phyloP scores from a whole-genome alignment of 1,140 invertebrate genomes.

The Cotesia chilonis region DNA sequence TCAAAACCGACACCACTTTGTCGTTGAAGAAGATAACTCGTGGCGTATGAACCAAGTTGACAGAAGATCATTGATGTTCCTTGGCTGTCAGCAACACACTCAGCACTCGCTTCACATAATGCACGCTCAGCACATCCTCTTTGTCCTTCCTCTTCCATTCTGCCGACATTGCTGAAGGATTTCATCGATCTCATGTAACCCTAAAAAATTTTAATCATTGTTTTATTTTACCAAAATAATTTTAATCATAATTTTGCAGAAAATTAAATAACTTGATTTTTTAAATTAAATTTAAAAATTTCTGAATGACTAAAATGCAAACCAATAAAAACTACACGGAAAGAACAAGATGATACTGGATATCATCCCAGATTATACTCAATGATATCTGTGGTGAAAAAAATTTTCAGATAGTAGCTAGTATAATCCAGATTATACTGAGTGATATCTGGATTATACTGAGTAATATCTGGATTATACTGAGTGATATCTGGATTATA shows the following conservation, averaged over 20 bases:
- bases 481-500: no score
- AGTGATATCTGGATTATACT: no score
- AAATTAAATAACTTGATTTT: no score
- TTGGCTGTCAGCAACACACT: constrained; percentile 82
- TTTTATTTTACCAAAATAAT: not conserved
- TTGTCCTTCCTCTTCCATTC: constrained; percentile 81
- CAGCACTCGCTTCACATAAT: constrained; percentile 87
- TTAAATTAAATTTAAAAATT: not conserved
- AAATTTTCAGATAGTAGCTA: no score
- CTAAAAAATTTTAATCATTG: constrained; percentile 49
- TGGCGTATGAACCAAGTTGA: constrained; percentile 88
- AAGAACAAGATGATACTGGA: no score
- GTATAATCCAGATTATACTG: no score
- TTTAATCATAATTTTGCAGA: not conserved
- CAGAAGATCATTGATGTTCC: constrained; percentile 88
- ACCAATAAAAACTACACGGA: no score
- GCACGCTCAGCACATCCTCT: constrained; percentile 61
- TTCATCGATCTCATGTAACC: constrained; percentile 84
- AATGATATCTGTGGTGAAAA: no score
- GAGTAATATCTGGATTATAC: no score
- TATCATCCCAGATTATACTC: no score
- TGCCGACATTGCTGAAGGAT: constrained; percentile 66
- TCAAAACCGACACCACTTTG: constrained; percentile 79
- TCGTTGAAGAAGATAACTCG: constrained; percentile 83
- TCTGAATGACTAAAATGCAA: no score